These are phyloP conservation scores for Cotesia glomerata DNA, from an alignment of 1,140 invertebrate species.

Conservation along the genomic window DNA sequence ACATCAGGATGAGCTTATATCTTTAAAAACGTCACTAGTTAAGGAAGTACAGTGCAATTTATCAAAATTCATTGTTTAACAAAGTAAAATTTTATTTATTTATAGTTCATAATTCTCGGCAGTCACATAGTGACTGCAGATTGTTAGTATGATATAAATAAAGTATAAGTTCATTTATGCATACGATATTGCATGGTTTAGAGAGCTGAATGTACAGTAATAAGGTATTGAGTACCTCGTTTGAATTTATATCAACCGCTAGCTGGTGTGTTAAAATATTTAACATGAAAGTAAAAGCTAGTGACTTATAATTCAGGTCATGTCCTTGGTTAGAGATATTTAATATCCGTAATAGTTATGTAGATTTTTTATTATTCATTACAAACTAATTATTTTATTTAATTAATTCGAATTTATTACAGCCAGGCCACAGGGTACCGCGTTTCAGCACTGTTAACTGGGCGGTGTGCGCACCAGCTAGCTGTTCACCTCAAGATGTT, in stretches of 20 bases:
- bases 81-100: too few relatives aligned
- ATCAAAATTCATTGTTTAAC: too few relatives aligned
- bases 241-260: neutral
- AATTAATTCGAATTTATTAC: conserved; percentile 30
- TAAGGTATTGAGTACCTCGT: neutral
- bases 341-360: neutral
- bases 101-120: too few relatives aligned
- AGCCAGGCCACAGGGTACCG: conserved; percentile 72
- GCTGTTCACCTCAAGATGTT: conserved; percentile 66
- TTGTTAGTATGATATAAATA: too few relatives aligned
- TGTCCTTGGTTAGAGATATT: too few relatives aligned
- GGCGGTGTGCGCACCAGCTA: conserved; percentile 69
- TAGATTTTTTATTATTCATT: neutral
- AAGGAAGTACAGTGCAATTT: too few relatives aligned
- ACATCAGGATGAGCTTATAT: too few relatives aligned
- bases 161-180: too few relatives aligned
- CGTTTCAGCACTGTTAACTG: conserved; percentile 69
- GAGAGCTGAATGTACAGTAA: neutral
- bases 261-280: neutral
- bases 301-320: too few relatives aligned
- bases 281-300: conserved; percentile 3
- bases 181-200: neutral
- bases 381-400: neutral
- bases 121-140: too few relatives aligned
- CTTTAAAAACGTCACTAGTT: too few relatives aligned